Evolutionary conservation across 2,888 invertebrate species (phyloP).

Genomic region (Acleris holmiana): DNA sequence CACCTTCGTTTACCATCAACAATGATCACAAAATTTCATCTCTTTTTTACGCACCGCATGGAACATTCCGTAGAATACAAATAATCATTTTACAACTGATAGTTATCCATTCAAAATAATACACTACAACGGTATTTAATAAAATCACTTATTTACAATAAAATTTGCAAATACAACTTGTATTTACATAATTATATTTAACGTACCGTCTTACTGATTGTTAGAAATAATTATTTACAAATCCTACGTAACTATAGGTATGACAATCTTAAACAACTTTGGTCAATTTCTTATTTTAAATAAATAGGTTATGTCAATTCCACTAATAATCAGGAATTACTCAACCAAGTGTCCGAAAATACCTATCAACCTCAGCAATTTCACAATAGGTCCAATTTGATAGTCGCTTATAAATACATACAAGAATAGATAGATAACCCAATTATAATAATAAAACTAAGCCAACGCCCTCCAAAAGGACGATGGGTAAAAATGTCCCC

Average conservation of each 20-base stretch:
- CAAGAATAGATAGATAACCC: too few relatives aligned
- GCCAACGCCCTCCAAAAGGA: too few relatives aligned
- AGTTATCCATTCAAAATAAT: constrained; percentile 72
- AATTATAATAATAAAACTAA: too few relatives aligned
- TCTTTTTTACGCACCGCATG: constrained; percentile 78
- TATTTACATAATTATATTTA: constrained; percentile 69
- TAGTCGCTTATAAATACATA: too few relatives aligned
- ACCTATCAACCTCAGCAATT: not conserved
- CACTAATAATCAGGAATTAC: constrained; percentile 26
- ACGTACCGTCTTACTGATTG: constrained; percentile 64
- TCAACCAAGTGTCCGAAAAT: constrained; percentile 3
- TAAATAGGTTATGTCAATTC: constrained; percentile 57
- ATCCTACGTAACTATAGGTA: constrained; percentile 51
- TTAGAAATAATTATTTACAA: constrained; percentile 62
- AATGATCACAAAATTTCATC: constrained; percentile 81
- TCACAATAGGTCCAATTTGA: too few relatives aligned
- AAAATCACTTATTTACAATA: constrained; percentile 71
- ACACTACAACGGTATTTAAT: constrained; percentile 68
- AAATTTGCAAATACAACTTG: constrained; percentile 78
- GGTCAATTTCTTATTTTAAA: constrained; percentile 78
- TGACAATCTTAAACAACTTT: constrained; percentile 78
- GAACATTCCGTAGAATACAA: constrained; percentile 76
- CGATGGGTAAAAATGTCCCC: too few relatives aligned
- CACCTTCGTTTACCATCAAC: constrained; percentile 79
- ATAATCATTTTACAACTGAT: constrained; percentile 65